phyloP scores from a whole-genome alignment of 2,888 invertebrate genomes.

The Gordius sp. region DNA sequence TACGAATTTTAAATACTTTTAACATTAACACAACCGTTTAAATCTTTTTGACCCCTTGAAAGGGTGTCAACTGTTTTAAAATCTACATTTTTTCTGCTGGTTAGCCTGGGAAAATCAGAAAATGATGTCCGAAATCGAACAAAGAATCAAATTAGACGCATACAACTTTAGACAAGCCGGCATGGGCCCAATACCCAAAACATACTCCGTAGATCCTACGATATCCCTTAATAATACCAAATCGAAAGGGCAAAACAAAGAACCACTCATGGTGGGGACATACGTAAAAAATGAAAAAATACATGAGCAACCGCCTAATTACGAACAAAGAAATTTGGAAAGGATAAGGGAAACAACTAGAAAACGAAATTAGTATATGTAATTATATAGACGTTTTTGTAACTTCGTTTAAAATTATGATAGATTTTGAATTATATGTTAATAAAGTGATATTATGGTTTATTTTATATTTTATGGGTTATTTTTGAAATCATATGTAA shows the following conservation, averaged over 20 bases:
- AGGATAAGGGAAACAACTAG: not conserved
- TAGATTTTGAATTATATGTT: not conserved
- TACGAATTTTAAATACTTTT: not conserved
- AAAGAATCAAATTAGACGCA: slow-evolving; percentile 47
- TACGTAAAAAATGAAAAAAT: too few relatives aligned
- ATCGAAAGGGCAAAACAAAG: too few relatives aligned
- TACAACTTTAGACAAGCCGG: slow-evolving; percentile 55
- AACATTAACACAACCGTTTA: too few relatives aligned
- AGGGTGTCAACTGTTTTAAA: not conserved
- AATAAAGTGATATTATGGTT: not conserved
- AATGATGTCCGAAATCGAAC: slow-evolving; percentile 38
- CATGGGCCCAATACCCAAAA: slow-evolving; percentile 55
- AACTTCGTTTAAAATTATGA: not conserved
- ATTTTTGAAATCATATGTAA: too few relatives aligned
- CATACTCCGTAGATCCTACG: slow-evolving; percentile 44
- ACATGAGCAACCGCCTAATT: not conserved
- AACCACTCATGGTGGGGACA: too few relatives aligned
- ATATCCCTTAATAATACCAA: not conserved
- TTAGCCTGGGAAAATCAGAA: slow-evolving; percentile 21
- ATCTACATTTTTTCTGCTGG: not conserved
- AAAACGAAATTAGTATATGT: not conserved
- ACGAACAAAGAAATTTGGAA: not conserved
- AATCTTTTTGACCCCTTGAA: too few relatives aligned
- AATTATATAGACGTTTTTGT: not conserved
- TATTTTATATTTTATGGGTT: too few relatives aligned